phyloP scores from a whole-genome alignment of 2,797 vertebrate genomes.

The Euthynnus affinis region DNA sequence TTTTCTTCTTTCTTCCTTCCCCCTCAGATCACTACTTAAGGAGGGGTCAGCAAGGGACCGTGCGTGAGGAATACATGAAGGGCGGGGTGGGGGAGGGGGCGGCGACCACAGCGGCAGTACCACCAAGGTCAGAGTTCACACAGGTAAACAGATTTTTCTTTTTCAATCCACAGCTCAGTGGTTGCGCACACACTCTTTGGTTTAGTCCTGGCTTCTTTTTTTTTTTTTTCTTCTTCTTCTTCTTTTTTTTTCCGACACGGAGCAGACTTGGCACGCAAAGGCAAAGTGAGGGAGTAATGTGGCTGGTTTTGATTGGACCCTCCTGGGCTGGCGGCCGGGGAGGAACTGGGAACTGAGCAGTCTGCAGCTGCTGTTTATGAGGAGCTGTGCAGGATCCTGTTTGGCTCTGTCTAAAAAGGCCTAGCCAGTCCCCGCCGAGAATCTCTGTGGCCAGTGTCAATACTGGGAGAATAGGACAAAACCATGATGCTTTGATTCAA shows the following conservation, averaged over 20 bases:
- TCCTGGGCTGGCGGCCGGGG: slow-evolving; percentile 70
- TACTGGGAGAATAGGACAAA: slow-evolving; percentile 74
- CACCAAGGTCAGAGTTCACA: slow-evolving; percentile 74
- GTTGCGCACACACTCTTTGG: slow-evolving; percentile 25
- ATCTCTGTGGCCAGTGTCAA: slow-evolving; percentile 69
- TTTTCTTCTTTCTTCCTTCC: slow-evolving; percentile 66
- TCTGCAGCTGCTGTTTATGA: slow-evolving; percentile 85
- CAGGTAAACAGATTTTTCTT: slow-evolving; percentile 77
- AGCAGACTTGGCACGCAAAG: slow-evolving; percentile 63
- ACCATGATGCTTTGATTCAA: slow-evolving; percentile 54
- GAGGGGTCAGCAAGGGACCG: slow-evolving; percentile 69
- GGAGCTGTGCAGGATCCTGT: slow-evolving; percentile 71
- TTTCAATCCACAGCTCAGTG: slow-evolving; percentile 23
- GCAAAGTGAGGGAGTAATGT: slow-evolving; percentile 65
- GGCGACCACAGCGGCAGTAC: slow-evolving; percentile 64
- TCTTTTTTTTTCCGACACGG: slow-evolving; percentile 5
- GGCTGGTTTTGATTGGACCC: slow-evolving; percentile 79
- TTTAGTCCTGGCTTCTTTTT: slow-evolving; percentile 26
- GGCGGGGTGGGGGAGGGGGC: slow-evolving; percentile 79
- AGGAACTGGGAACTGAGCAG: slow-evolving; percentile 74
- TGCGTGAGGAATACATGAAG: slow-evolving; percentile 86
- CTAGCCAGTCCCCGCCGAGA: slow-evolving; percentile 52
- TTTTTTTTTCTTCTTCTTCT: neutral
- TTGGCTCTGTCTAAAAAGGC: slow-evolving; percentile 62
- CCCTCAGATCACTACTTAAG: slow-evolving; percentile 75